Evolutionary conservation across 2,888 invertebrate genomes (phyloP), one percentile per base, ranked within the genome.

Genomic region (Adineta ricciae): DNA sequence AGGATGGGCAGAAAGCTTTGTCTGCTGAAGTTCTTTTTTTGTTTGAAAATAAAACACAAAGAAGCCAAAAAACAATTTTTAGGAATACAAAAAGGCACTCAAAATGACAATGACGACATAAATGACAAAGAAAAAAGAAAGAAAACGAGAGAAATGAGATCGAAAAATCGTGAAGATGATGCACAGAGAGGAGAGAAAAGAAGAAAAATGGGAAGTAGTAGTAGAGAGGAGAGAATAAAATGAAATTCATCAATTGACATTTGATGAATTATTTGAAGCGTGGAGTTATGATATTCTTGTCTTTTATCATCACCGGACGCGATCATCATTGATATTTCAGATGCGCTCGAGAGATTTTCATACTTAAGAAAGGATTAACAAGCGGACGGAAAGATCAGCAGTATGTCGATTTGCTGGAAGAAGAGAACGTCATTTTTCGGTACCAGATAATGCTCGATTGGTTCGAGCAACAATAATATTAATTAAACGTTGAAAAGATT

Each of bases 391-490:
- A 64, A 64, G 64, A 64, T 64, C 64, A 64, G 32, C 64, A 64
- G 32, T 64, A 64, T 32, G 4, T 64, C 14, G 64, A 64, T 27
- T 64, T 64, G 64, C 32, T 64, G 64, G 27, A 36, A 16, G 14
- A 32, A 19, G 14, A 64, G 32, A 9, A 64, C 64, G 64, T 64
- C 64, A 64, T 64, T 64, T 64, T 64, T 64, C 64, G 64, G 32
- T 19, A 64, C 64, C 83, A 83, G 50, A 16, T 32, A 83, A 41
- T 50, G 49, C 50, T 54, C 83, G 21, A 56, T 50, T 83, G 3
- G 50, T 83, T 8, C 54, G 52, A 32, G 27, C 83, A 36, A 83
- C 54, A 49, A 54, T 54, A 49, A 83, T 83, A 56, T 83, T 83
- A 49, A 83, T 78, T 78, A 78, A 41, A 8, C 78, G 78, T 41